A percentile compares a stretch with the other conserved stretches of the same genome.
These are phyloP conservation scores for Axinella damicornis DNA, from an alignment of 37 sponge, comb jelly and placozoan genomes.

Conservation along the genomic window DNA sequence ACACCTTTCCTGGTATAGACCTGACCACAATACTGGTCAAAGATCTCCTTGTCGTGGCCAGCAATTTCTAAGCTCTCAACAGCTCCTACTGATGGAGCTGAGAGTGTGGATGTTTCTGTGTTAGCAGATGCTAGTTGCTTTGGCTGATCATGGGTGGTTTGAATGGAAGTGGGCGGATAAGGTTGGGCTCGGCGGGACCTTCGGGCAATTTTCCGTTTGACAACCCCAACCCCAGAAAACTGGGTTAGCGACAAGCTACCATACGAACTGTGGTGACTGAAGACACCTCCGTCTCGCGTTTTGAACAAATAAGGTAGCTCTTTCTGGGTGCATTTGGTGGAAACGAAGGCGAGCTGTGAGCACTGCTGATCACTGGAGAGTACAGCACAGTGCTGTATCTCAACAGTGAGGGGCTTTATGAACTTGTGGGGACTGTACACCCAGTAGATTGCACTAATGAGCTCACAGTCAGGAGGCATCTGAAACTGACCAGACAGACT, in stretches of 20 bases:
- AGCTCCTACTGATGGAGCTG: no score
- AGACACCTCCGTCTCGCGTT: neutral
- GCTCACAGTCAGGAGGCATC: neutral
- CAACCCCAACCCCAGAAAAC: neutral
- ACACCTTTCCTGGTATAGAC: no score
- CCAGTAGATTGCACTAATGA: constrained; percentile 6
- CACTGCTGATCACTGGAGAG: neutral
- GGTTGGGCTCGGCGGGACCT: no score
- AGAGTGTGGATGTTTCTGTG: no score
- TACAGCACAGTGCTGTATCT: constrained; percentile 13
- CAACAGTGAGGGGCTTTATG: neutral
- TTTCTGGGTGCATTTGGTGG: neutral
- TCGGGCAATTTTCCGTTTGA: no score
- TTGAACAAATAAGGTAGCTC: neutral
- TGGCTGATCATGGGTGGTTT: no score
- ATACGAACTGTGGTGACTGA: neutral
- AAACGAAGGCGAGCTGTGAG: neutral
- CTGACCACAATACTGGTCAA: no score
- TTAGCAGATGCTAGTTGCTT: no score
- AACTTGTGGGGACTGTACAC: neutral
- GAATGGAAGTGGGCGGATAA: no score
- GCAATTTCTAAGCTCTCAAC: no score
- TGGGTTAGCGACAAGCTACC: neutral
- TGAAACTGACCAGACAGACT: neutral
- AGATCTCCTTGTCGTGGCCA: no score